These are phyloP conservation scores for Apis dorsata DNA, from an alignment of 1,140 invertebrate species.

Conservation along the genomic window DNA sequence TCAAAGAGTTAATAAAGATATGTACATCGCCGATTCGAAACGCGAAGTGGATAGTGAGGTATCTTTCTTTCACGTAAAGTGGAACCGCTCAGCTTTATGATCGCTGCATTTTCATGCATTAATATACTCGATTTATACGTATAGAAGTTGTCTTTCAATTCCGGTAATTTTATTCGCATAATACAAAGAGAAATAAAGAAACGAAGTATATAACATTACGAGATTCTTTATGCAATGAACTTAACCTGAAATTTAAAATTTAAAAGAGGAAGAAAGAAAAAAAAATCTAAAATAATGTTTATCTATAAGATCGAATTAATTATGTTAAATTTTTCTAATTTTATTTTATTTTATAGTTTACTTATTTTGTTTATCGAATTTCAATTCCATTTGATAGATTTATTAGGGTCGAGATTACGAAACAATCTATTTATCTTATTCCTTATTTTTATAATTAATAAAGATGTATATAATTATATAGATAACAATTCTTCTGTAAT, in stretches of 20 bases:
- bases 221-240: neutral
- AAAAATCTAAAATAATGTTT: neutral
- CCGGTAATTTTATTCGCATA: neutral
- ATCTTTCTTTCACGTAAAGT: neutral
- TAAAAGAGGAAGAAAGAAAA: too few species aligned
- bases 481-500: too few species aligned
- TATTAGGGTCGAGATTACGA: too few species aligned
- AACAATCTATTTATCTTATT: too few species aligned
- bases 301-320: too few species aligned
- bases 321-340: neutral
- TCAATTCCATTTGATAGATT: too few species aligned
- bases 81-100: neutral
- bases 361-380: too few species aligned
- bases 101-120: slow-evolving; percentile 4
- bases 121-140: neutral
- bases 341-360: too few species aligned
- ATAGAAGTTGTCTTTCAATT: neutral
- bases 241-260: neutral
- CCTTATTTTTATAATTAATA: too few species aligned
- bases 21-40: neutral
- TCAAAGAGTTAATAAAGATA: too few species aligned
- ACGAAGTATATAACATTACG: neutral
- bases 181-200: neutral
- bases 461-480: too few species aligned
- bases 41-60: neutral